Conservation (phyloP, 2,797 vertebrate genomes). For the Sphaeramia orbicularis region DNA sequence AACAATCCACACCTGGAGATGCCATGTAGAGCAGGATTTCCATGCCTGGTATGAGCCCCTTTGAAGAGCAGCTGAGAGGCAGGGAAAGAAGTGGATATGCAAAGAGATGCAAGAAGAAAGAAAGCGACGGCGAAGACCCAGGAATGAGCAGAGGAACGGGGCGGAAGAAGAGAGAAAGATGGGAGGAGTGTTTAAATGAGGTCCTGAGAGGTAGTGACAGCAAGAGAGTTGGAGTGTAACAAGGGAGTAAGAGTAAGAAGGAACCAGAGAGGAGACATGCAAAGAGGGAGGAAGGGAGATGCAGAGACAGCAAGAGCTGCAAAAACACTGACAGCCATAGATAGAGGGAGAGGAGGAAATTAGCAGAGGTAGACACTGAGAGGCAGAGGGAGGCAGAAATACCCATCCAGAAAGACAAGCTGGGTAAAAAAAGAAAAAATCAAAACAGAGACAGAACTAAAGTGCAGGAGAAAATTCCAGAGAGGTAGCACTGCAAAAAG, state of each 20-base stretch:
- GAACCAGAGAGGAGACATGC: constrained; percentile 51
- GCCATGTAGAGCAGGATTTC: constrained; percentile 64
- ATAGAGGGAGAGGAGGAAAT: constrained; percentile 44
- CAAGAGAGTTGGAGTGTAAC: constrained; percentile 56
- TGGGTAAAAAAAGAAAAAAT: constrained; percentile 21
- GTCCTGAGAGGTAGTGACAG: constrained; percentile 68
- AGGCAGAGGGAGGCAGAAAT: constrained; percentile 45
- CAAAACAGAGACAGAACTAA: constrained; percentile 13
- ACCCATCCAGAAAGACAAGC: constrained; percentile 32
- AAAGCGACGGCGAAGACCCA: constrained; percentile 52
- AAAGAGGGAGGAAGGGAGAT: constrained; percentile 42
- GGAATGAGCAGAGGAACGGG: constrained; percentile 21
- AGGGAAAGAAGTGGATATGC: constrained; percentile 36
- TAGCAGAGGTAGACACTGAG: constrained; percentile 58
- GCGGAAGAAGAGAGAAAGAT: constrained; percentile 29
- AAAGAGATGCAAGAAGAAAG: constrained; percentile 50
- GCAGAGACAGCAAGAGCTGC: constrained; percentile 49
- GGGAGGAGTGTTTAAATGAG: constrained; percentile 62
- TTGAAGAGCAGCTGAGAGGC: constrained; percentile 66
- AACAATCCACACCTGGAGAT: constrained; percentile 74
- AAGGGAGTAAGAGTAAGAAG: constrained; percentile 52
- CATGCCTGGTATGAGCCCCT: constrained; percentile 59
- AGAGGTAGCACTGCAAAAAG: constrained; percentile 36
- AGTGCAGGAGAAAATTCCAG: constrained; percentile 10
- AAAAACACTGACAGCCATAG: constrained; percentile 61